Conservation (phyloP, 2,888 invertebrate species). For the Temnothorax unifasciatus region DNA sequence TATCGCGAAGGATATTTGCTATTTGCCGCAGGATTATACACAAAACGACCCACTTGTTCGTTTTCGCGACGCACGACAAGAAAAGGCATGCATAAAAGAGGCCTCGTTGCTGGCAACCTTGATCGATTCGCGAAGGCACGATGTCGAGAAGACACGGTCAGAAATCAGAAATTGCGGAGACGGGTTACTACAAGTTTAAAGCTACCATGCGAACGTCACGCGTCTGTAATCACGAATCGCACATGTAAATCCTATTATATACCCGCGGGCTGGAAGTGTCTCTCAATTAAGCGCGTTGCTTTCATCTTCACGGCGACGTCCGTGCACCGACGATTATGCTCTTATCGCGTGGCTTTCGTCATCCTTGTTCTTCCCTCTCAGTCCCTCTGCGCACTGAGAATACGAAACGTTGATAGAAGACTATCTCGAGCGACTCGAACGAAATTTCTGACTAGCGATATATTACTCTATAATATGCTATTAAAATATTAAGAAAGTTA, state of each 20-base stretch:
- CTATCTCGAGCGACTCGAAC: too few relatives aligned
- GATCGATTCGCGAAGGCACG: slow-evolving; percentile 21
- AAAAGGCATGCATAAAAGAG: slow-evolving; percentile 6
- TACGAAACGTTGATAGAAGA: background rate
- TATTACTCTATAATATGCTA: background rate
- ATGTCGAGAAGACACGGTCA: background rate
- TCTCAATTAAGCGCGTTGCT: slow-evolving; percentile 28
- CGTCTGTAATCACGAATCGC: slow-evolving; percentile 9
- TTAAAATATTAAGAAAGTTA: slow-evolving; percentile 7
- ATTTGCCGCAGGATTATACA: slow-evolving; percentile 36
- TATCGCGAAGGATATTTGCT: slow-evolving; percentile 50
- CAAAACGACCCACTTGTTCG: slow-evolving; percentile 44
- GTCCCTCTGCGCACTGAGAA: background rate
- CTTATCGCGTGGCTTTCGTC: slow-evolving; percentile 32
- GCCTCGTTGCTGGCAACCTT: slow-evolving; percentile 10
- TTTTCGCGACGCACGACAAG: slow-evolving; percentile 24
- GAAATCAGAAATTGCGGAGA: background rate
- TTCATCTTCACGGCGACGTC: slow-evolving; percentile 3
- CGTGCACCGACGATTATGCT: slow-evolving; percentile 3
- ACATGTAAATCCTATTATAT: background rate
- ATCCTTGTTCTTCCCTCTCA: background rate
- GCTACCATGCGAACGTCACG: background rate
- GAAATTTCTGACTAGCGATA: background rate
- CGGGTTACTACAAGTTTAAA: too few relatives aligned
- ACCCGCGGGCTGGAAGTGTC: background rate